Evolutionary conservation across 2,113 vertebrate genomes (phyloP).

Genomic region (Nothocercus nigrocapillus): DNA sequence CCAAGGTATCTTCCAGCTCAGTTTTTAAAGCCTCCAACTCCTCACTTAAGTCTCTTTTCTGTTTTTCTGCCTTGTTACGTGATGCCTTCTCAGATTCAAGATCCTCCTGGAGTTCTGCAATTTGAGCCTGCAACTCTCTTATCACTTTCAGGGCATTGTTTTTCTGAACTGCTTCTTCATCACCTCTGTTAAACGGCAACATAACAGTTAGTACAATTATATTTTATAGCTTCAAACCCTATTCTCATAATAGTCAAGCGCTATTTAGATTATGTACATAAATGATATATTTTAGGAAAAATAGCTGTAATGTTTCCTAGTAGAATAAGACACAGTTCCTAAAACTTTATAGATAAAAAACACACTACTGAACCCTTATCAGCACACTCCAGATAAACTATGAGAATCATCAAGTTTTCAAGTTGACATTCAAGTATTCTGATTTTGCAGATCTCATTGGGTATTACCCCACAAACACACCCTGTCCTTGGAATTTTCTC

Average conservation of each 20-base stretch:
- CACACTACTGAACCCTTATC: not conserved
- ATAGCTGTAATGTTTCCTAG: not conserved
- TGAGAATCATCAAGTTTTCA: not conserved
- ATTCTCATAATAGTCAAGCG: rapidly evolving
- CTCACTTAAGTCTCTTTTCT: conserved; percentile 95
- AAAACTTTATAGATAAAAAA: not conserved
- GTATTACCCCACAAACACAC: not conserved
- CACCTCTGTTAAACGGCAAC: conserved; percentile 79
- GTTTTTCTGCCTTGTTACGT: conserved; percentile 95
- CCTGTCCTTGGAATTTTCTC: not conserved
- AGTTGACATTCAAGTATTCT: not conserved
- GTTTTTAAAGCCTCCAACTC: conserved; percentile 97
- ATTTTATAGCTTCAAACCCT: not conserved
- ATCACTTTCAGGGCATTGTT: conserved; percentile 93
- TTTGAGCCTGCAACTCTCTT: conserved; percentile 94
- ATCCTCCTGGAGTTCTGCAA: conserved; percentile 94
- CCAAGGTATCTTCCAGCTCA: conserved; percentile 95
- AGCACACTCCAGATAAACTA: not conserved
- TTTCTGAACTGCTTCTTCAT: conserved; percentile 92
- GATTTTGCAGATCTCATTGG: not conserved
- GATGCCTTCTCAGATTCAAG: conserved; percentile 93
- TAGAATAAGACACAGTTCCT: not conserved
- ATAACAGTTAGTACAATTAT: not conserved
- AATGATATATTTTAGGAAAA: not conserved
- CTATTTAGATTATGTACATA: rapidly evolving